Evolutionary conservation across 2,797 vertebrate species (phyloP).

Genomic region (Neostethus bicornis): DNA sequence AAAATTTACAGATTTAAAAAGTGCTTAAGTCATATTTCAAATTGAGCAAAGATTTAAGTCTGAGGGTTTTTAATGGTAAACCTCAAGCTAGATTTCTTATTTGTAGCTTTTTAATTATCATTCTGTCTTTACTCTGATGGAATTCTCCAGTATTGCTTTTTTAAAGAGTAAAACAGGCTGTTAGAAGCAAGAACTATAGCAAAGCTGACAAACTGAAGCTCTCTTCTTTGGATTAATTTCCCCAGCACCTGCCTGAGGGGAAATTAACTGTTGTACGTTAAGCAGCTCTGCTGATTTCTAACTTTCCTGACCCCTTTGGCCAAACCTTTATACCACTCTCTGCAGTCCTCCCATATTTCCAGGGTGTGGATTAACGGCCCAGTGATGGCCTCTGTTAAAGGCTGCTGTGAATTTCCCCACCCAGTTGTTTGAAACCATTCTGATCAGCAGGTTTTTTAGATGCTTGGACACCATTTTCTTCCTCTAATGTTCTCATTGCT

Average conservation of each 20-base stretch:
- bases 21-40: conserved; percentile 14
- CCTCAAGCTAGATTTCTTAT: conserved; percentile 25
- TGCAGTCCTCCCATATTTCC: conserved; percentile 43
- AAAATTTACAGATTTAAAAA: conserved; percentile 6
- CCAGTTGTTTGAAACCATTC: conserved; percentile 59
- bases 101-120: conserved; percentile 51
- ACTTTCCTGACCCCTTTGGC: conserved; percentile 50
- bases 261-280: conserved; percentile 69
- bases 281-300: conserved; percentile 68
- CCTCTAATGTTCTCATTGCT: conserved; percentile 27
- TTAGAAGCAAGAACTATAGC: conserved; percentile 23
- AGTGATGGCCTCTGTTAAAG: conserved; percentile 62
- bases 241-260: conserved; percentile 63
- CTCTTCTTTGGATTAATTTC: conserved; percentile 69
- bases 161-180: conserved; percentile 32
- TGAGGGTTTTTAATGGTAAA: conserved; percentile 30
- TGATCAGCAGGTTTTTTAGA: conserved; percentile 65
- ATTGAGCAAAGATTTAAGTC: conserved; percentile 24
- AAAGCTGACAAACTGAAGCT: conserved; percentile 42
- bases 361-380: conserved; percentile 60
- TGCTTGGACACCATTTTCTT: conserved; percentile 36
- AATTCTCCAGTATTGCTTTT: conserved; percentile 57
- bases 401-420: conserved; percentile 55
- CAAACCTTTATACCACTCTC: conserved; percentile 36
- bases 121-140: conserved; percentile 51